Evolutionary conservation across 2,113 vertebrate species (phyloP).

Genomic region (Rousettus leschenaultii): DNA sequence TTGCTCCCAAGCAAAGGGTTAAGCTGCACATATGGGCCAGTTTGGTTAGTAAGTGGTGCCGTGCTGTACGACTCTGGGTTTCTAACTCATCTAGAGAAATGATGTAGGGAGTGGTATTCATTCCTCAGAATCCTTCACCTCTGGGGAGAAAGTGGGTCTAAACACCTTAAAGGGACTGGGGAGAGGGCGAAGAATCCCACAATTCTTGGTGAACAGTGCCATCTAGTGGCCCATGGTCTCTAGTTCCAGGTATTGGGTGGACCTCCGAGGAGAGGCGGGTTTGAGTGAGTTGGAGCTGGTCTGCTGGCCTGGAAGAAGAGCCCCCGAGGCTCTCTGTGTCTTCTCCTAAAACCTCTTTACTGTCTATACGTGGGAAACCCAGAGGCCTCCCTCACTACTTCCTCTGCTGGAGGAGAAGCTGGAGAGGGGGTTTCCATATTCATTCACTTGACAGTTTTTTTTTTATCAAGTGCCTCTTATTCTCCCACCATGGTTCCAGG

Average conservation of each 20-base stretch:
- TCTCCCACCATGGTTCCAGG: not conserved
- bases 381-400: not conserved
- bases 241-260: not conserved
- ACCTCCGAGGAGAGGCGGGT: not conserved
- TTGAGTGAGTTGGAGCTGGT: no score
- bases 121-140: not conserved
- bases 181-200: accelerated
- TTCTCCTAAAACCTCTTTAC: not conserved
- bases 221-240: not conserved
- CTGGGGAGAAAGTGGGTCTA: not conserved
- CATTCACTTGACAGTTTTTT: not conserved
- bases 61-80: not conserved
- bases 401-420: not conserved
- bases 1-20: not conserved
- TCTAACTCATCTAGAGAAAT: not conserved
- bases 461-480: not conserved
- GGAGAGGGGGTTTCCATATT: not conserved
- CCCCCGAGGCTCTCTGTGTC: accelerated
- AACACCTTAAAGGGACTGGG: accelerated
- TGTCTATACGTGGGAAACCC: not conserved
- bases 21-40: not conserved
- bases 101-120: not conserved
- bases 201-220: slow-evolving; percentile 42
- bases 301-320: not conserved
- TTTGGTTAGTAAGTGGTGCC: not conserved